Evolutionary conservation across 2,797 vertebrate species (phyloP), one percentile per base, ranked within the genome.

Genomic region (Botia kubotai): DNA sequence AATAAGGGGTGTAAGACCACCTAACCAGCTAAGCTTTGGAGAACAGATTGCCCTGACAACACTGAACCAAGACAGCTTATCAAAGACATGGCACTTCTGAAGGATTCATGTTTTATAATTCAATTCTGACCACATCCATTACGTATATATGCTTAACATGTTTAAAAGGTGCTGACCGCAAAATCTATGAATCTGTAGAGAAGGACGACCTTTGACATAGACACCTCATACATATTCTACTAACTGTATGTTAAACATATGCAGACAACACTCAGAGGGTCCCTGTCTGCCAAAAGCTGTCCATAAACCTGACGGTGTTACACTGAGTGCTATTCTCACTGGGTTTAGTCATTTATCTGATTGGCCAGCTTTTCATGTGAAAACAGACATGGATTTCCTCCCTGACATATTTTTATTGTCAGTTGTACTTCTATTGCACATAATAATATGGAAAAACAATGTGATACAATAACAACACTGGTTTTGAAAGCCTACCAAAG

Each of bases 1-100:
- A 92, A 90, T 89, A 88, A 90, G 89, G 84, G 88, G 86, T 70
- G 84, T 84, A 92, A 90, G 91, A 91, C 86, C 86, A 86, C 87
- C 89, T 89, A 80, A 88, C 86, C 87, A 76, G 88, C 83, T 90
- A 71, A 77, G 82, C 82, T 74, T 75, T 48, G 63, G 72, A 72
- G 77, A 80, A 78, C 77, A 77, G 80, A 81, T 74, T 80, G 74
- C 66, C 80, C 72, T 71, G 58, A 81, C 70, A 75, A 75, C 66
- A 19, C 43, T 71, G 72, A 43, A 75, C 48, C 60, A 79, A 57
- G 57, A 52, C 60, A 68, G 69, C 75, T 82, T 50, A 82, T 77
- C 58, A 82, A 65, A 77, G 17, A 33, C 36, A 60, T 2, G 14
- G 13, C 66, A 36, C 33, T 62, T 39, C 43, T 62, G 26, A 50